Base-by-base conservation (phyloP, 2,888 invertebrate genomes). In the Nemotelus pantherinus region DNA sequence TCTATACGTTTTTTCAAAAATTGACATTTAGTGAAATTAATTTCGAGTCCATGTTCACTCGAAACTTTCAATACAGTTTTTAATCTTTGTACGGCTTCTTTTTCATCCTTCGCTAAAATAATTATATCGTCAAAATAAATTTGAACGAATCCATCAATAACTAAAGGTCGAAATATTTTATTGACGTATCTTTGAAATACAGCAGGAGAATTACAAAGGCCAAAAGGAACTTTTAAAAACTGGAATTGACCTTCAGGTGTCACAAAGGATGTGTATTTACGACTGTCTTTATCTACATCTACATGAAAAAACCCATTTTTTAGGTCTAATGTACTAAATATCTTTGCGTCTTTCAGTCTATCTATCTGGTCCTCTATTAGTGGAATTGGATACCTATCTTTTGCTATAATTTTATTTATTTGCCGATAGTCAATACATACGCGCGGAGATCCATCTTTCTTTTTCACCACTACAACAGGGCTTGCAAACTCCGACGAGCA, bases 181-280 rank as follows among this genome's bases (percentile, higher is more conserved):
- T 80, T 80, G n/a, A 82, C 65, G 53, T 77, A 58, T 41, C 79
- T 74, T 50, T 82, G 81, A 74, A 82, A 83, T 1, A 81, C 79
- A 5, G 81, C 77, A 4, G 82, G 82, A 0, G 81, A 81, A 64
- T 82, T 83, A 44, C 71, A 67, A 6, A 85, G 71, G 3, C 86
- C 86, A 81, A 86, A 87, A 0, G 85, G 85, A 64, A 82, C 25
- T n/a, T 79, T 55, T 1, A 64, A 58, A 71, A 81, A 82, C 44
- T 83, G 81, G 25, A 79, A 83, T 25, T 82, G 81, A 5, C 48
- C 45, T 4, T 3, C 3, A 45, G 5, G 43, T n/a, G 67, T 41
- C 43, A 60, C 25, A 41, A 25, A 63, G 10, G 25, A 47, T 48
- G 39, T 63, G 10, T 5, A 39, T 74, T 48, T 63, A 60, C 64